These are phyloP conservation scores for Ichneumoninae sp. DNA, from an alignment of 2,888 invertebrate species.

Conservation along the genomic window DNA sequence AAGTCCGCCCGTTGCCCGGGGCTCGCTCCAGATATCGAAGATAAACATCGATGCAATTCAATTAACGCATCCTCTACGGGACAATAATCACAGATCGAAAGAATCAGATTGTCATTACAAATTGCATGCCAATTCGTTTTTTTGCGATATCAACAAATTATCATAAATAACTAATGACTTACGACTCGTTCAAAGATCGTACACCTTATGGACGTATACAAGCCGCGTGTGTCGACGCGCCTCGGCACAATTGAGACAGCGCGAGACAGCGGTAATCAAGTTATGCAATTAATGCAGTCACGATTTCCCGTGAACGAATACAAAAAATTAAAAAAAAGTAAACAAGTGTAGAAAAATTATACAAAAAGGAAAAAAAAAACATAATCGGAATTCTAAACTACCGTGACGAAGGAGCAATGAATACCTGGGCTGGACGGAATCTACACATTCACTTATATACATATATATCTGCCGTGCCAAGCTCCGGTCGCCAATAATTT, in stretches of 20 bases:
- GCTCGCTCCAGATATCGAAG: slow-evolving; percentile 65
- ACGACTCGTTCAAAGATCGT: slow-evolving; percentile 44
- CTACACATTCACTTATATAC: slow-evolving; percentile 83
- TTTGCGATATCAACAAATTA: slow-evolving; percentile 57
- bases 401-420: slow-evolving; percentile 67
- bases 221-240: slow-evolving; percentile 1
- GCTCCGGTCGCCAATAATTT: slow-evolving; percentile 78
- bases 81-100: slow-evolving; percentile 78
- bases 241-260: slow-evolving; percentile 41
- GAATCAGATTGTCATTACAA: slow-evolving; percentile 59
- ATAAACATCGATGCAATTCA: slow-evolving; percentile 62
- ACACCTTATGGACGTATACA: slow-evolving; percentile 28
- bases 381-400: slow-evolving; percentile 46
- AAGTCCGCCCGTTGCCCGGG: slow-evolving; percentile 82
- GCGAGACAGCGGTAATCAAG: slow-evolving; percentile 50
- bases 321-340: slow-evolving; percentile 13
- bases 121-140: slow-evolving; percentile 50
- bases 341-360: background rate
- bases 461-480: slow-evolving; percentile 83
- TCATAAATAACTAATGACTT: slow-evolving; percentile 71
- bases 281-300: slow-evolving; percentile 49
- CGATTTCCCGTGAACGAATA: slow-evolving; percentile 35
- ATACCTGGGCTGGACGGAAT: slow-evolving; percentile 83
- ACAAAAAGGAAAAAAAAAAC: slow-evolving; percentile 43
- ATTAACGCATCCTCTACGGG: slow-evolving; percentile 60